Conservation (phyloP, 37 sponge, comb jelly and placozoan genomes). For the Cladorhizidae sp. region DNA sequence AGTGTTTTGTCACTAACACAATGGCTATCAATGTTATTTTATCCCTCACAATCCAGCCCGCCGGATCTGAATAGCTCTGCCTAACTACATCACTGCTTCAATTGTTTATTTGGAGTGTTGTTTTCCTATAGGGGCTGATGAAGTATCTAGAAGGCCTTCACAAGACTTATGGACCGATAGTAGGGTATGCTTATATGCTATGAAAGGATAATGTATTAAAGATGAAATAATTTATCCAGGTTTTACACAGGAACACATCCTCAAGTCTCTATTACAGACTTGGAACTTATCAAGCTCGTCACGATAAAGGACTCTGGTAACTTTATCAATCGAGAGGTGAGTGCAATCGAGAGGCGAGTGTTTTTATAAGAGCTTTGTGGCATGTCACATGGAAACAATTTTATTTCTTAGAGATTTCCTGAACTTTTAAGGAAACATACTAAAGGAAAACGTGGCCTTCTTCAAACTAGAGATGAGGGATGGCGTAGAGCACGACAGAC, state of each 20-base stretch:
- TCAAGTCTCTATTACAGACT: constrained; percentile 28
- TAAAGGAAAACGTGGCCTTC: constrained; percentile 26
- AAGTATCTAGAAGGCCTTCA: constrained; percentile 3
- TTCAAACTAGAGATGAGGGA: constrained; percentile 38
- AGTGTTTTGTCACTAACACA: too few relatives aligned
- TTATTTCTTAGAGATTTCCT: not conserved
- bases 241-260: constrained; percentile 48
- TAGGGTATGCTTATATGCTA: constrained; percentile 12
- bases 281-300: constrained; percentile 63
- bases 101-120: not conserved
- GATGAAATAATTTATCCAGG: not conserved
- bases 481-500: constrained; percentile 52
- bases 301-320: constrained; percentile 49
- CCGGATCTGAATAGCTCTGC: not conserved
- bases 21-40: too few relatives aligned
- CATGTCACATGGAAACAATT: not conserved
- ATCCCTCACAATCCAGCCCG: too few relatives aligned
- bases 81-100: not conserved
- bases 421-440: not conserved
- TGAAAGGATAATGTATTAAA: not conserved
- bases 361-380: not conserved
- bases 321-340: constrained; percentile 53
- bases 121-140: constrained; percentile 17
- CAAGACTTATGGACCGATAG: constrained; percentile 39
- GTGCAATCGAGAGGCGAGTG: not conserved